Evolutionary conservation across 2,797 vertebrate genomes (phyloP).

Genomic region (Anisognathus igniventris): DNA sequence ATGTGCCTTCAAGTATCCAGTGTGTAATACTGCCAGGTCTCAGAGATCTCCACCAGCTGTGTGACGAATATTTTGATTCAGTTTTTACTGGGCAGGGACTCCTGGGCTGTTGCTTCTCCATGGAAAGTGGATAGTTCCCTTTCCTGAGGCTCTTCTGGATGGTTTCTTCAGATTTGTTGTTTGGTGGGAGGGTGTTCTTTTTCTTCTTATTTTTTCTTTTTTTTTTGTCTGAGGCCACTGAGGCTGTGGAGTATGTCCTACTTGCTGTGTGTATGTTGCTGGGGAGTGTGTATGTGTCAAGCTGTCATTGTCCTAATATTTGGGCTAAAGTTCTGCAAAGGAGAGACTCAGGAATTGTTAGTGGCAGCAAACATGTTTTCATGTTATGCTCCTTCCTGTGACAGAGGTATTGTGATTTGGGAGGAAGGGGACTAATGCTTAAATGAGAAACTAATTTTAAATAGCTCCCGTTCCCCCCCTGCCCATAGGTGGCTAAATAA

Average conservation of each 20-base stretch:
- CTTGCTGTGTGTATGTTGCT: neutral
- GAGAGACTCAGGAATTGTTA: conserved; percentile 20
- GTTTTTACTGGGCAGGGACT: conserved; percentile 21
- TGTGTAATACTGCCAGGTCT: conserved; percentile 41
- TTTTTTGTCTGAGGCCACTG: neutral
- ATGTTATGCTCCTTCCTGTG: conserved; percentile 25
- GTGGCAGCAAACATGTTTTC: neutral
- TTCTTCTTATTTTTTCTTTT: neutral
- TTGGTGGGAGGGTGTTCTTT: neutral
- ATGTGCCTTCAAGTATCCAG: conserved; percentile 71
- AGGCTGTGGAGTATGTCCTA: neutral
- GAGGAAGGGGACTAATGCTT: conserved; percentile 4
- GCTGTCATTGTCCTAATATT: conserved; percentile 5
- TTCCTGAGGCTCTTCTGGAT: neutral
- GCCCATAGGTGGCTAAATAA: neutral
- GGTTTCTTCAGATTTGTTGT: neutral
- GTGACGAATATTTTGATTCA: conserved; percentile 13
- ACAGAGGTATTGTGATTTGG: neutral
- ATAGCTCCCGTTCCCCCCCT: neutral
- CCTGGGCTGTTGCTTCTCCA: neutral
- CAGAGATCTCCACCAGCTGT: conserved; percentile 36
- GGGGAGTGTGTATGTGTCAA: neutral
- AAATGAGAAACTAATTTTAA: conserved; percentile 33
- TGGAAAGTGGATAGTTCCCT: neutral
- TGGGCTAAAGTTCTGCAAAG: conserved; percentile 12